Conservation (phyloP, 2,797 vertebrate species). For the Nannoperca obscura region DNA sequence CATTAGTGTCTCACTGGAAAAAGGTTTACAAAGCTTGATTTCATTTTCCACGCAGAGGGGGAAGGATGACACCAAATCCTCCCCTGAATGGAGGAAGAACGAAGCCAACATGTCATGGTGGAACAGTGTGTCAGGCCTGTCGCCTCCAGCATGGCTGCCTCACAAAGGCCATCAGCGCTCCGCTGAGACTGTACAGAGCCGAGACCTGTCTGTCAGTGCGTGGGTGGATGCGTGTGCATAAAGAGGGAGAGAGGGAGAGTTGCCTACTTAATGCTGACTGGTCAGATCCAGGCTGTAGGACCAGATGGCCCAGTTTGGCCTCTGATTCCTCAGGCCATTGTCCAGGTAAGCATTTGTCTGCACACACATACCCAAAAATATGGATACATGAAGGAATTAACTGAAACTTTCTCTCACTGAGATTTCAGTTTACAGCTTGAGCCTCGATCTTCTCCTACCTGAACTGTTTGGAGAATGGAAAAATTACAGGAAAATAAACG, state of each 20-base stretch:
- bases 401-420: constrained; percentile 1
- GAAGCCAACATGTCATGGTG: constrained; percentile 70
- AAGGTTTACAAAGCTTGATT: constrained; percentile 53
- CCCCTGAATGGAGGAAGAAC: constrained; percentile 66
- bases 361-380: neutral
- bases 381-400: neutral
- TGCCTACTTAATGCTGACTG: constrained; percentile 72
- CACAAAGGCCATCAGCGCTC: constrained; percentile 73
- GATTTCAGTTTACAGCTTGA: neutral
- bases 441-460: constrained; percentile 9
- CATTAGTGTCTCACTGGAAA: constrained; percentile 39
- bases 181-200: constrained; percentile 57
- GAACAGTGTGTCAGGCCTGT: constrained; percentile 56
- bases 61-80: constrained; percentile 64
- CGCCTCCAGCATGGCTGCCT: constrained; percentile 73
- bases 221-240: constrained; percentile 52
- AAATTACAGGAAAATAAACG: constrained; percentile 12
- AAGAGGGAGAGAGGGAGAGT: constrained; percentile 32
- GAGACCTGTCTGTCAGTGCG: constrained; percentile 62
- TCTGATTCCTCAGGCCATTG: constrained; percentile 59
- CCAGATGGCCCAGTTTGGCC: constrained; percentile 78
- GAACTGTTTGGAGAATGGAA: constrained; percentile 16
- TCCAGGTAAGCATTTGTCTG: constrained; percentile 57
- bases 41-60: constrained; percentile 56
- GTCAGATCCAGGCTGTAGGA: constrained; percentile 64